Evolutionary conservation across 2,888 invertebrate genomes (phyloP), one percentile per base, ranked within the genome.

Genomic region (Fissipunctia ypsillon): DNA sequence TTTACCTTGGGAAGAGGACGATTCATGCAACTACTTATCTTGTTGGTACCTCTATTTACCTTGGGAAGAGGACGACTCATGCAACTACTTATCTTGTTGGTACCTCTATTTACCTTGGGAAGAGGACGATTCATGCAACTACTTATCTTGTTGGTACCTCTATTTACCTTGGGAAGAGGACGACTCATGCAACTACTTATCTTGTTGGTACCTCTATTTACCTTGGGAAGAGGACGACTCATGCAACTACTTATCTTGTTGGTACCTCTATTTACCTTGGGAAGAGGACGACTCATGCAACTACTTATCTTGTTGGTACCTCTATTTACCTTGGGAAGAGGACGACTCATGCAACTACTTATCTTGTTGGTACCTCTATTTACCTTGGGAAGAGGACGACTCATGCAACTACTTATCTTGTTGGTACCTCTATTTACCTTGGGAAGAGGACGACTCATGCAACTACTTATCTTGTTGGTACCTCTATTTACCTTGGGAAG

Each of bases 21-120:
- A 60, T 76, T 67, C 45, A 4, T 60, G 22, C 45, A 63, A 73
- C 64, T 57, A 67, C 38, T 67, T 60, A 25, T 25, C 22, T 67
- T 45, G 38, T 50, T 38, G 45, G 38, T 31, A 22, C 12, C 59
- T 52, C 14, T 54, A 25, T 59, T 59, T 52, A 75, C 43, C 38
- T 45, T 22, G 35, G 28, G 28, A 45, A 10, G 3, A 19, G 19
- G 10, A 35, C 28, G 28, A 60, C 67, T 67, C 45, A 4, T 60
- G 22, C 45, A 63, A 73, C 64, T 57, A 67, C 38, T 67, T 60
- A 25, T 25, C 22, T 67, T 45, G 38, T 50, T 38, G 45, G 38
- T 31, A 22, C 12, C 59, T 52, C 14, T 54, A 25, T 59, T 59
- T 52, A 75, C 43, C 38, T 45, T 22, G 35, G 28, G 28, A 45